phyloP scores from a whole-genome alignment of 2,888 invertebrate species.

The Spicauda simplicius region DNA sequence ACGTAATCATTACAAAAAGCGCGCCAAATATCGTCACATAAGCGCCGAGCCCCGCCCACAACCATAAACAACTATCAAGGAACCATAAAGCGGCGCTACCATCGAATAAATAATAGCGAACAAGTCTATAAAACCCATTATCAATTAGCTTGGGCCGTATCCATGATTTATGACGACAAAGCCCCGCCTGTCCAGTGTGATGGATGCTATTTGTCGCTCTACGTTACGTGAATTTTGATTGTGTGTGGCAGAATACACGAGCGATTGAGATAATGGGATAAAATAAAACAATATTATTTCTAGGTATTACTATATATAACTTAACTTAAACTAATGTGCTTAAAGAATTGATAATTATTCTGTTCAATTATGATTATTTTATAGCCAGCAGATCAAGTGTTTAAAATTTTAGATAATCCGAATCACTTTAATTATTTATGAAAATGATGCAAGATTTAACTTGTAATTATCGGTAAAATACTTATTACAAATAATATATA shows the following conservation, averaged over 20 bases:
- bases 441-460: too few relatives aligned
- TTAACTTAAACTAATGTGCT: too few relatives aligned
- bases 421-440: too few relatives aligned
- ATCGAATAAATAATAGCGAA: constrained; percentile 43
- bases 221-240: constrained; percentile 55
- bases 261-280: not conserved
- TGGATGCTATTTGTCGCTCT: constrained; percentile 51
- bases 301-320: too few relatives aligned
- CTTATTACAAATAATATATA: too few relatives aligned
- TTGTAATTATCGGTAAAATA: too few relatives aligned
- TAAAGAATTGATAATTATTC: too few relatives aligned
- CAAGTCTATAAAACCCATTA: constrained; percentile 52
- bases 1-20: constrained; percentile 19
- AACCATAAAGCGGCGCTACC: constrained; percentile 39
- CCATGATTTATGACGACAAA: constrained; percentile 62
- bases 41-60: constrained; percentile 44
- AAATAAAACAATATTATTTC: not conserved
- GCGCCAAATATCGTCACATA: constrained; percentile 14
- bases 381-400: too few relatives aligned
- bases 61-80: constrained; percentile 37
- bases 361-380: too few relatives aligned
- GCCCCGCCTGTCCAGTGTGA: constrained; percentile 68
- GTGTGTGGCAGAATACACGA: constrained; percentile 4
- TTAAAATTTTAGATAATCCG: too few relatives aligned
- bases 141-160: constrained; percentile 55